Evolutionary conservation across 2,888 invertebrate species (phyloP), one percentile per base, ranked within the genome.

Genomic region (Cheiracanthium punctorium): DNA sequence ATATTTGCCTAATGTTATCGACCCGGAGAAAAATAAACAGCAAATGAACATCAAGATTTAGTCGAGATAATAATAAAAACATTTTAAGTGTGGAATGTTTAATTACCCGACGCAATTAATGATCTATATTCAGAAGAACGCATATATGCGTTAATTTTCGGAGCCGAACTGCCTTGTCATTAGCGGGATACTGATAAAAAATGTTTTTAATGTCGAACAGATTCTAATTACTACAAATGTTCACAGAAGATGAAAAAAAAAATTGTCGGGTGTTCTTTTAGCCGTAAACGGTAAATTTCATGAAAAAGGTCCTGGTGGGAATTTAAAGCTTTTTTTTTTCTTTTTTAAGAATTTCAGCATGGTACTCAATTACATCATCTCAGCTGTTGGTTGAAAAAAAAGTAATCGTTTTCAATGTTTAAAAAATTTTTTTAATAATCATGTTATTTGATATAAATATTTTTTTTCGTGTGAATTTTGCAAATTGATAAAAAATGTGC

Each of bases 71-170:
- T 48, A 67, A 80, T 73, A 80, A 76, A 80, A 43, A 17, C n/a
- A 37, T 32, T 64, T 65, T 30, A 41, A 72, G 80, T 80, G 73
- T 64, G 72, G 80, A 80, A 80, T 80, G 80, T 80, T 80, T 80
- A 80, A 80, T 80, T 80, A 80, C 80, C 73, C 64, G 67, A 65
- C 73, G 67, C 41, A 80, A 73, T 80, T 80, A 80, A 73, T 72
- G 72, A 72, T 65, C 80, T 73, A 80, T 80, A 73, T 80, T 37
- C 65, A 29, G 72, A 20, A 17, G 37, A 73, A 48, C 30, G 30
- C 71, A 80, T 30, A 64, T 28, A 64, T 58, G 41, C 43, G 64
- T 65, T 70, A 28, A 69, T 52, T 76, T 70, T 32, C 30, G 24
- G 33, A 80, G 43, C 20, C 33, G 58, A 80, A 72, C 70, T 71